phyloP scores from a whole-genome alignment of 2,113 vertebrate species.

The Circaetus gallicus region DNA sequence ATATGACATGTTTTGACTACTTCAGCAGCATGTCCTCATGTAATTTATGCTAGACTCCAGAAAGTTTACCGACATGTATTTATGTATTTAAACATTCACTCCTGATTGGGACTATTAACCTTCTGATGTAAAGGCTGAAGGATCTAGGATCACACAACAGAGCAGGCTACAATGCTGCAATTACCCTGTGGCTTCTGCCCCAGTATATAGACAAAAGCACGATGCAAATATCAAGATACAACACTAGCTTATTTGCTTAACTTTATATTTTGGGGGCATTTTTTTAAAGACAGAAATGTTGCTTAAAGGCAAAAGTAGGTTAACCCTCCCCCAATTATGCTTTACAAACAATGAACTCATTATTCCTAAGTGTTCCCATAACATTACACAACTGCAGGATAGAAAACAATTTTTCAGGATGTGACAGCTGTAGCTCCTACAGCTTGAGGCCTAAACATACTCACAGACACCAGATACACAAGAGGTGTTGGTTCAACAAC shows the following conservation, averaged over 20 bases:
- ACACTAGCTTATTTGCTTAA: neutral
- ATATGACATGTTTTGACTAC: neutral
- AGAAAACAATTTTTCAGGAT: neutral
- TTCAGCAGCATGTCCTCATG: neutral
- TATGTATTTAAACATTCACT: neutral
- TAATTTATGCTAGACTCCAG: neutral
- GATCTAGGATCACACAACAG: neutral
- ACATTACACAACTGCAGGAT: neutral
- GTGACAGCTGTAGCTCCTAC: neutral
- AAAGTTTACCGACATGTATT: neutral
- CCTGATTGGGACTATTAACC: neutral
- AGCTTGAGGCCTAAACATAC: neutral
- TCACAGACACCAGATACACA: neutral
- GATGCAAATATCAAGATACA: neutral
- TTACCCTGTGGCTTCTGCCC: neutral
- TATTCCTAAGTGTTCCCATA: neutral
- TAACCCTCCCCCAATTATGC: neutral
- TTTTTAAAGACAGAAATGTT: neutral
- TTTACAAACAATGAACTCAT: neutral
- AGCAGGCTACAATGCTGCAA: neutral
- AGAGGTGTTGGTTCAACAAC: neutral
- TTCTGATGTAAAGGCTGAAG: neutral
- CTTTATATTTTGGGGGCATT: neutral
- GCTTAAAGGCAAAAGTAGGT: neutral
- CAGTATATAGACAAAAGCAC: neutral